phyloP scores from a whole-genome alignment of 2,888 invertebrate genomes.

The Polydesmus complanatus region DNA sequence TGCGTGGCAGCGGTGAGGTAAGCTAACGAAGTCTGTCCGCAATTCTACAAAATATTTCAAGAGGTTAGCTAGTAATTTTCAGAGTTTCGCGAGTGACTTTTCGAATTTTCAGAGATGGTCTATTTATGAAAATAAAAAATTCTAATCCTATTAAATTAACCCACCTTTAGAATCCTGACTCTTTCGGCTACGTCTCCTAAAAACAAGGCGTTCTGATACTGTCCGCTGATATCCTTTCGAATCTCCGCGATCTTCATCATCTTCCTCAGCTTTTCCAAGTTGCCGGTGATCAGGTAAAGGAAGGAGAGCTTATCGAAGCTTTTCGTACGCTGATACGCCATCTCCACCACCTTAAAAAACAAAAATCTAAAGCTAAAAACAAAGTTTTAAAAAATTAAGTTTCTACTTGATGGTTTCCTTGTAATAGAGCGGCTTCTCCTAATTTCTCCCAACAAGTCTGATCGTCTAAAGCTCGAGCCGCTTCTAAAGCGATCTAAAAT shows the following conservation, averaged over 20 bases:
- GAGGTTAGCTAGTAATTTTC: no score
- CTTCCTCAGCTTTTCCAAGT: conserved; percentile 88
- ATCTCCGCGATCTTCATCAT: conserved; percentile 99
- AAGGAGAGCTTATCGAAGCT: conserved; percentile 98
- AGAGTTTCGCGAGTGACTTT: background rate
- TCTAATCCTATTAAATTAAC: background rate
- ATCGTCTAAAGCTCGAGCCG: conserved; percentile 87
- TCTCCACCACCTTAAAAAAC: conserved; percentile 61
- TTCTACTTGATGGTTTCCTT: conserved; percentile 90
- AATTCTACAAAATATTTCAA: conserved; percentile 30
- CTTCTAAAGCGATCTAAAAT: conserved; percentile 60
- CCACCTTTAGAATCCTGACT: conserved; percentile 57
- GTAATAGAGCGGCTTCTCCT: conserved; percentile 81
- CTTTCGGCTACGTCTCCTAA: conserved; percentile 85
- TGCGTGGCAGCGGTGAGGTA: conserved; percentile 91
- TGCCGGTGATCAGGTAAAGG: conserved; percentile 94
- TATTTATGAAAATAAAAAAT: no score
- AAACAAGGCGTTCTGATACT: conserved; percentile 86
- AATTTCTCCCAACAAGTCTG: conserved; percentile 90
- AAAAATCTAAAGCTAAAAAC: background rate
- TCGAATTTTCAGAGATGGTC: background rate
- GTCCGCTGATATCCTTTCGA: conserved; percentile 87
- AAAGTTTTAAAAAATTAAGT: no score
- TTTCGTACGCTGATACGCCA: conserved; percentile 99
- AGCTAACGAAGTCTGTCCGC: conserved; percentile 47